Conservation (phyloP, 2,113 vertebrate species). For the Saiga tatarica region DNA sequence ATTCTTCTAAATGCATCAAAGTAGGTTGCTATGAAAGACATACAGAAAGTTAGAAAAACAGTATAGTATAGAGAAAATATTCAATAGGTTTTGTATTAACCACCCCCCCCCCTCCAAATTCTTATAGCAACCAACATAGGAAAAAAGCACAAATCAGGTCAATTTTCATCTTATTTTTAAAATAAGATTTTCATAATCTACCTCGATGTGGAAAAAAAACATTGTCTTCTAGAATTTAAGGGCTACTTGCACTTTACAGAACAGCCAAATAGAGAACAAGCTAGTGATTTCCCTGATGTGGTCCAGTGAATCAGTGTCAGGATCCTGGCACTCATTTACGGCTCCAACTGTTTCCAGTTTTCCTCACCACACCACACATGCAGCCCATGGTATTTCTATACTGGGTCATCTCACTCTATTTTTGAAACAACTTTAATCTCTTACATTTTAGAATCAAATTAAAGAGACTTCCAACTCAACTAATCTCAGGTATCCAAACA, state of each 20-base stretch:
- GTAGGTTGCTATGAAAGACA: background rate
- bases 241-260: background rate
- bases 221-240: background rate
- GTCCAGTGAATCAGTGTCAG: background rate
- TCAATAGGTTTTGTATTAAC: background rate
- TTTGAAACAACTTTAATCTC: background rate
- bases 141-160: background rate
- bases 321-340: background rate
- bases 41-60: background rate
- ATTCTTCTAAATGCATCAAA: background rate
- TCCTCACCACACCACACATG: background rate
- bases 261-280: background rate
- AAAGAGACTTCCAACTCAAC: background rate
- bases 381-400: background rate
- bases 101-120: background rate
- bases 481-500: background rate
- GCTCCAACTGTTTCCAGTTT: background rate
- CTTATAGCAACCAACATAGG: background rate
- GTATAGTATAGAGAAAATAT: background rate
- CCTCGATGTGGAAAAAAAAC: background rate
- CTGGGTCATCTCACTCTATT: background rate
- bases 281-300: background rate
- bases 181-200: background rate
- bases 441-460: background rate
- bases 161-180: constrained; percentile 14